Conservation (phyloP, 2,797 vertebrate genomes). For the Eulemur albifrons region DNA sequence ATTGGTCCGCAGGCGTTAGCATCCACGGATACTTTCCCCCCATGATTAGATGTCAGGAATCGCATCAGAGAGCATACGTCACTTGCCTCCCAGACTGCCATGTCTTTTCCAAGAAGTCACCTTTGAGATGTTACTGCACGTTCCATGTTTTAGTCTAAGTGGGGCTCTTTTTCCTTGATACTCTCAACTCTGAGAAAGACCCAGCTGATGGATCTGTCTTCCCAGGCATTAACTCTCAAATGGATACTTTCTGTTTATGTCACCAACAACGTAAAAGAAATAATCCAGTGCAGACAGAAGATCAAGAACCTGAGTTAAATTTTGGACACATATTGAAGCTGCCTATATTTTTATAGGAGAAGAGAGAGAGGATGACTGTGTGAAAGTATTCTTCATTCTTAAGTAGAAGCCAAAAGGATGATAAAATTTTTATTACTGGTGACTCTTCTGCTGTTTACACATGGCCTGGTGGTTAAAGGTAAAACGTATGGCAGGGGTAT, state of each 20-base stretch:
- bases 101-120: not conserved
- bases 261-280: not conserved
- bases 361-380: not conserved
- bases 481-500: not conserved
- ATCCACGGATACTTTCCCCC: not conserved
- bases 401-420: not conserved
- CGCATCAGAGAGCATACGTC: too few species aligned
- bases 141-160: not conserved
- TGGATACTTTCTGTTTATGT: not conserved
- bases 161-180: not conserved
- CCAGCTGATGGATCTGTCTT: not conserved
- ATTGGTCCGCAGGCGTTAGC: fast-evolving
- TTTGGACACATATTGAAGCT: not conserved
- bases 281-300: not conserved
- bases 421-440: not conserved
- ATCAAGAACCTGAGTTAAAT: not conserved
- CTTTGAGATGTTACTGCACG: not conserved
- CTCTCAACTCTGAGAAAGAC: not conserved
- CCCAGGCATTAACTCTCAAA: not conserved
- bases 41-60: not conserved
- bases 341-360: not conserved
- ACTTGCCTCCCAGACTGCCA: not conserved
- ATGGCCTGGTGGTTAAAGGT: not conserved
- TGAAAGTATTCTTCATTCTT: not conserved
- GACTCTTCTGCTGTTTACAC: not conserved